These are phyloP conservation scores for Troides helena DNA, from an alignment of 2,888 invertebrate species.

Conservation along the genomic window DNA sequence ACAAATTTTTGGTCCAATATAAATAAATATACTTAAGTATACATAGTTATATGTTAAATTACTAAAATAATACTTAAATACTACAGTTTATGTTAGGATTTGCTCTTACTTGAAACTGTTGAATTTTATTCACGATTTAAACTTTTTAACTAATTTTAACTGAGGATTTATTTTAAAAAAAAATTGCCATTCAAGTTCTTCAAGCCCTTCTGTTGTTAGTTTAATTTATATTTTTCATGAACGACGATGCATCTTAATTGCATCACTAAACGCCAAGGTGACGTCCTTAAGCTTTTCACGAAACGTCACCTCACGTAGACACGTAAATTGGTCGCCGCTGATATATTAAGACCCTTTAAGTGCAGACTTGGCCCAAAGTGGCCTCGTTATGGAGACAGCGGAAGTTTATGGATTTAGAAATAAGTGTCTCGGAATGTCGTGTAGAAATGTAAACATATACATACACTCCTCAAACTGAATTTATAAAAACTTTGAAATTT, in stretches of 20 bases:
- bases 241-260: not conserved
- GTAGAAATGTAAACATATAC: conserved; percentile 19
- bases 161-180: too few species aligned
- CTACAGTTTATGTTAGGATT: too few species aligned
- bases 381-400: conserved; percentile 14
- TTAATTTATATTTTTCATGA: too few species aligned
- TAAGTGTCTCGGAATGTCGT: conserved; percentile 20
- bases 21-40: too few species aligned
- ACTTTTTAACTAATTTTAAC: too few species aligned
- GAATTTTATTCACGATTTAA: too few species aligned
- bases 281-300: conserved; percentile 21
- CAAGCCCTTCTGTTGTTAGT: too few species aligned
- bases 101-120: too few species aligned
- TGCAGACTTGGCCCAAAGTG: conserved; percentile 22
- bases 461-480: not conserved
- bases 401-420: conserved; percentile 23
- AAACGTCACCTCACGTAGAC: conserved; percentile 15
- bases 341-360: conserved; percentile 25
- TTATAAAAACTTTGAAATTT: not conserved
- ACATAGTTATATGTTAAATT: too few species aligned
- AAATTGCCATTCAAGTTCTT: too few species aligned
- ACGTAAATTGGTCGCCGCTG: conserved; percentile 23
- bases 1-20: too few species aligned
- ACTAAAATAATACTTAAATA: too few species aligned
- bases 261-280: conserved; percentile 18